These are phyloP conservation scores for Tinea trinotella DNA, from an alignment of 2,888 invertebrate genomes.

Conservation along the genomic window DNA sequence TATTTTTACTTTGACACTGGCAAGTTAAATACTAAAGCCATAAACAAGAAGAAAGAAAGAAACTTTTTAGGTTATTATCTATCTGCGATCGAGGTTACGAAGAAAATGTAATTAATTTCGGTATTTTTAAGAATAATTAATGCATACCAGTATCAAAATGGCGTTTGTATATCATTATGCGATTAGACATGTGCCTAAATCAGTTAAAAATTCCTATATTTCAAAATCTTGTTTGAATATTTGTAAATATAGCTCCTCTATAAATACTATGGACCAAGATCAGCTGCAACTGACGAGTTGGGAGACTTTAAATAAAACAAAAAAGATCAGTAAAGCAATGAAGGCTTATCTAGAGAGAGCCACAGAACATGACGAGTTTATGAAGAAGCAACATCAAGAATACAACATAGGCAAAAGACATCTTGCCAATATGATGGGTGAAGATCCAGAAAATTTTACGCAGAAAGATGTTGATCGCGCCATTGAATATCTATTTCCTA, in stretches of 20 bases:
- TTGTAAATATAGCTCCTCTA: background rate
- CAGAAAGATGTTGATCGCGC: constrained; percentile 90
- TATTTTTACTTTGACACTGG: no score
- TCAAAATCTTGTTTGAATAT: background rate
- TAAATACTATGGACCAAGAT: background rate
- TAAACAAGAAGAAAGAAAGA: no score
- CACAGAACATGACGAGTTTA: constrained; percentile 85
- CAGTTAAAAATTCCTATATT: background rate
- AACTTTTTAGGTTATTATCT: no score
- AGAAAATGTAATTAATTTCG: background rate
- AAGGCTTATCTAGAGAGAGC: constrained; percentile 88
- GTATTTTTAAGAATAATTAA: background rate
- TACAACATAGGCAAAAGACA: constrained; percentile 95
- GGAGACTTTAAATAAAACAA: constrained; percentile 62
- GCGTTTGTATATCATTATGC: background rate
- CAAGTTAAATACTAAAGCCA: no score
- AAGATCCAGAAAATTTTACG: constrained; percentile 89
- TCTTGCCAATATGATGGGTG: constrained; percentile 99
- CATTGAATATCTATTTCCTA: constrained; percentile 96
- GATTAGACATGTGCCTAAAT: background rate
- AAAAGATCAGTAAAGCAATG: constrained; percentile 90
- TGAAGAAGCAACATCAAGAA: constrained; percentile 82
- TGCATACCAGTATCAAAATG: background rate
- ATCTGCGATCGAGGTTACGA: no score
- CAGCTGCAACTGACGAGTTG: constrained; percentile 38